phyloP scores from a whole-genome alignment of 2,888 invertebrate genomes.

The Pachycephus smyrnensis region DNA sequence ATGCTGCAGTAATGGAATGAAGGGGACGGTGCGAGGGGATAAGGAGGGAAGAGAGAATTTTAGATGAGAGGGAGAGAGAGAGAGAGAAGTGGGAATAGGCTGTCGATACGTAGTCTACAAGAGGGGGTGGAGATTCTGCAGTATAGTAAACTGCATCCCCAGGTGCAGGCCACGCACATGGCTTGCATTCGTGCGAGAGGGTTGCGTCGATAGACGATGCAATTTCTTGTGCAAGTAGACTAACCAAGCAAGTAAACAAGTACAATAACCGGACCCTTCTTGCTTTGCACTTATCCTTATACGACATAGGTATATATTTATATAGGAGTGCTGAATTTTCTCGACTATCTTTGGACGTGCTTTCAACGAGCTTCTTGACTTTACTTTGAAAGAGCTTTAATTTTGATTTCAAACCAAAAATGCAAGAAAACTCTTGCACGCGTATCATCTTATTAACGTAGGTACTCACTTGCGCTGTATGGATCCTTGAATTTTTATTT shows the following conservation, averaged over 20 bases:
- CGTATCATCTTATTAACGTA: not conserved
- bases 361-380: not conserved
- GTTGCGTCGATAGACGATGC: not conserved
- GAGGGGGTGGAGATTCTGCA: not conserved
- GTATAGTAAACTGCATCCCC: not conserved
- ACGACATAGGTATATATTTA: not conserved
- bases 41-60: not conserved
- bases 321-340: not conserved
- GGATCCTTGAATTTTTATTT: not conserved
- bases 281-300: not conserved
- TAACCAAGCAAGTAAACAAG: conserved; percentile 2
- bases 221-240: conserved; percentile 9
- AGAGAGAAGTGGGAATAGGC: not conserved
- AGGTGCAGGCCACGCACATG: not conserved
- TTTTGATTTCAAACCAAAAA: not conserved
- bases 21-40: not conserved
- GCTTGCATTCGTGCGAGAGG: not conserved
- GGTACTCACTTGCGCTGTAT: not conserved
- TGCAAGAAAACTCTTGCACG: not conserved
- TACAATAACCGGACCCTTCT: not conserved
- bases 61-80: conserved; percentile 13
- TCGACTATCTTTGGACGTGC: not conserved
- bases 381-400: not conserved
- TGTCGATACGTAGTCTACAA: not conserved
- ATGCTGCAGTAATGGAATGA: not conserved